A percentile compares a stretch with the other conserved stretches of the same genome.
These are phyloP conservation scores for Melanotaenia parkinsoni DNA, from an alignment of 2,797 vertebrate genomes.

Conservation along the genomic window DNA sequence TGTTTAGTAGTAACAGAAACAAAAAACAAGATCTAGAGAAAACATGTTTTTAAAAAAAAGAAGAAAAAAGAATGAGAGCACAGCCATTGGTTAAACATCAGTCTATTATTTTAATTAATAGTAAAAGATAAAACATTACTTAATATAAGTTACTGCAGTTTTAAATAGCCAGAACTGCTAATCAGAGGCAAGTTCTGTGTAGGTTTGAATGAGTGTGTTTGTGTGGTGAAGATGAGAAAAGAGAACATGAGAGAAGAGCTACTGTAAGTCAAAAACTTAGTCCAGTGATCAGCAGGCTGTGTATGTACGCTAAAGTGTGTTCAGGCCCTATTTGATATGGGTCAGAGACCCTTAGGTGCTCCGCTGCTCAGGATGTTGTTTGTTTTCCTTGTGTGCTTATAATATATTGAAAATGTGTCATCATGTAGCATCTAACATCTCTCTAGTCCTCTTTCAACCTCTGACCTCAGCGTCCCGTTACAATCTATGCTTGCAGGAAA, in stretches of 20 bases:
- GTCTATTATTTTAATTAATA: constrained; percentile 71
- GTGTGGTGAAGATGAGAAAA: constrained; percentile 25
- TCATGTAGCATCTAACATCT: constrained; percentile 39
- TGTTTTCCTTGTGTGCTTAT: constrained; percentile 21
- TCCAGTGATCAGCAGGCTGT: constrained; percentile 22
- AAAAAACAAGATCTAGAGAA: constrained; percentile 32
- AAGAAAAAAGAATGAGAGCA: constrained; percentile 40
- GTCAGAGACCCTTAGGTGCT: constrained; percentile 51
- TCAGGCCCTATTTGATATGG: constrained; percentile 50
- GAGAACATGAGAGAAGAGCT: constrained; percentile 19
- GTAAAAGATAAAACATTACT: constrained; percentile 76
- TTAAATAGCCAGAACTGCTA: constrained; percentile 70
- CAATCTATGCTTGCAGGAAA: constrained; percentile 17
- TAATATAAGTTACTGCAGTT: constrained; percentile 83
- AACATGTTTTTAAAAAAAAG: constrained; percentile 22
- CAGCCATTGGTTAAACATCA: constrained; percentile 60
- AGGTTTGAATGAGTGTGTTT: constrained; percentile 45
- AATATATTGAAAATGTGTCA: constrained; percentile 46
- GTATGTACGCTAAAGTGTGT: constrained; percentile 16
- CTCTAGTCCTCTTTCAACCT: constrained; percentile 30
- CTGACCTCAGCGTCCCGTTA: constrained; percentile 38
- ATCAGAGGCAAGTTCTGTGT: constrained; percentile 62
- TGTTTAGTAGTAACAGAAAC: constrained; percentile 35
- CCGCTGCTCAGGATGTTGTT: constrained; percentile 18
- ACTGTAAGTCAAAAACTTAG: constrained; percentile 30